Base-by-base conservation (phyloP, 2,113 vertebrate genomes). In the Ptyas mucosa region DNA sequence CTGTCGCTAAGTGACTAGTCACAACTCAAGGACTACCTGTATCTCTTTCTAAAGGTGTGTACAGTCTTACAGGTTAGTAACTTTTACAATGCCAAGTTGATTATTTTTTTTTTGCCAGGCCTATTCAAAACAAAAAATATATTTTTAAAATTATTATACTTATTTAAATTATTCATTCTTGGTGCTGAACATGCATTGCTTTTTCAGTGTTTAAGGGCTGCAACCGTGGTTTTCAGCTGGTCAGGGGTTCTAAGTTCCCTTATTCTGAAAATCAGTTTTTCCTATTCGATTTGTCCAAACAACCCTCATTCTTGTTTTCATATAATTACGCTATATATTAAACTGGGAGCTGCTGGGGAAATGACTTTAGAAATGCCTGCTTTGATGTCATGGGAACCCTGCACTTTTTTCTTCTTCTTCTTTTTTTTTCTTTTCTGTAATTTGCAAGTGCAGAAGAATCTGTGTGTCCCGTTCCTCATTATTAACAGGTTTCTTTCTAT, bases 331-430 rank as follows among this genome's bases (percentile, higher is more conserved):
- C 57, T 94, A 69, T 29, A 87, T n/a, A 87, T 43, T 61, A 64
- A 7, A 11, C 5, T 20, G 39, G 88, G 88, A 53, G 43, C n/a
- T 6, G 3, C 88, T 23, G 87, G 5, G 61, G 53, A 88, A 94
- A 57, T 92, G 87, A 89, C 87, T 91, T 89, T 91, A 29, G 34
- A 55, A n/a, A 89, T 54, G 93, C 53, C 88, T 75, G 29, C 92
- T 93, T 49, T 81, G 6, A 4, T 52, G n/a, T 64, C 55, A 29
- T 29, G 49, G 54, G 85, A 90, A 55, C 24, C 23, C 20, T 52
- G 39, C 0, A 0, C 8, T 54, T 3, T 2, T 10, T 23, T 87
- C 91, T 91, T 69, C 34, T 12, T 91, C n/a, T 75, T 5, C 24
- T 75, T 75, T 15, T 69, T 90, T 69, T 75, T 64, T 1, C 34